phyloP scores from a whole-genome alignment of 2,888 invertebrate species.

The Buathra laborator region DNA sequence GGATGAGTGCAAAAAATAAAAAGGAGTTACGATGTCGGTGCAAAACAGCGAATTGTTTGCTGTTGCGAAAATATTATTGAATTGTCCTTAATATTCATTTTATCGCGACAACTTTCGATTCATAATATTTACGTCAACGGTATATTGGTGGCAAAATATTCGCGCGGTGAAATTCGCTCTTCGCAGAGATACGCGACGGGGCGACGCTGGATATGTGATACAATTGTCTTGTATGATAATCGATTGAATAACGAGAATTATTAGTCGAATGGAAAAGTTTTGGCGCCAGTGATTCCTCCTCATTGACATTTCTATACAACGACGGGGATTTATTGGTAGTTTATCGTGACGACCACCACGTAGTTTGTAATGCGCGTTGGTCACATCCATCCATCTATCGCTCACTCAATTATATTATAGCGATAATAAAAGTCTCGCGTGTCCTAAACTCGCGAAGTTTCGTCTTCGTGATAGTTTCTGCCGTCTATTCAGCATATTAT shows the following conservation, averaged over 20 bases:
- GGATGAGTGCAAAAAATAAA: neutral
- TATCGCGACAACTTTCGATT: too few relatives aligned
- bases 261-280: constrained; percentile 8
- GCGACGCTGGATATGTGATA: neutral
- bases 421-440: neutral
- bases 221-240: neutral
- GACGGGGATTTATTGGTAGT: neutral
- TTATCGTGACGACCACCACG: neutral
- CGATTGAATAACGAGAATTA: neutral
- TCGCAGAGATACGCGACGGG: too few relatives aligned
- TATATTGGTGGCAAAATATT: too few relatives aligned
- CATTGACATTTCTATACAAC: neutral
- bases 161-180: too few relatives aligned
- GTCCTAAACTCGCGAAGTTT: neutral
- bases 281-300: neutral
- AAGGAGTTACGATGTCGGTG: neutral
- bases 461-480: neutral
- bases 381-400: neutral
- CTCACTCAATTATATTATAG: neutral
- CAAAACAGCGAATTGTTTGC: neutral
- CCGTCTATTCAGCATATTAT: neutral
- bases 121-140: too few relatives aligned
- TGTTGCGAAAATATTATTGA: neutral
- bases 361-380: neutral
- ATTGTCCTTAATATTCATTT: neutral